Evolutionary conservation across 2,113 vertebrate genomes (phyloP), one percentile per base, ranked within the genome.

Genomic region (Psophia crepitans): DNA sequence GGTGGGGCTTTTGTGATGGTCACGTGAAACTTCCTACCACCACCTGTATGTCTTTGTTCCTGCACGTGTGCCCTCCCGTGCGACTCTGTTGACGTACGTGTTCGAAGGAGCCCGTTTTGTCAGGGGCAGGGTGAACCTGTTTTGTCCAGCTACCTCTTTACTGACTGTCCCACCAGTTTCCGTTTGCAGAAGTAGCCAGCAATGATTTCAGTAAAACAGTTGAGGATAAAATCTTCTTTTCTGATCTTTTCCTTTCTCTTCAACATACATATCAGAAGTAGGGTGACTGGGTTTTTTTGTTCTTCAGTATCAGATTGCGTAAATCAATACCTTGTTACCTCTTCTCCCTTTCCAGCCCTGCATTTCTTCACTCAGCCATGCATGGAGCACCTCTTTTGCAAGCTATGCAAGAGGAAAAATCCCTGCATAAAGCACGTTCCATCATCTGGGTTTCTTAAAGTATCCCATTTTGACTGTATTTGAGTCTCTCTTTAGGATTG

Each of bases 11-110:
- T 66, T 81, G 33, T 63, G 35, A 21, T 24, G 8, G 37, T 61
- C 46, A 51, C 53, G n/a, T 22, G 17, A 24, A 41, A 6, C 24
- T 39, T 48, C 30, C 30, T 51, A 8, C 46, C 70, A 30, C 2
- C 6, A 30, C 15, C 30, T 41, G 12, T 57, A 14, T 56, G 33
- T 76, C 30, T 84, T 87, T 74, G 27, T 65, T 63, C 43, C 19
- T 90, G 41, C 32, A 10, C 65, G 10, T 18, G 7, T 12, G 27
- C 8, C 78, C 56, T 58, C 6, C 2, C 33, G 23, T 57, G 16
- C 0, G 0, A 5, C 37, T 32, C 23, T 24, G 46, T 81, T 37
- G 19, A 49, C 54, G 7, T 9, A 6, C 14, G 9, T 9, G 15
- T 12, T 56, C 28, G 27, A 19, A 58, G 41, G 43, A 66, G 28